Evolutionary conservation across 2,113 vertebrate species (phyloP).

Genomic region (Corydoras maculifer): DNA sequence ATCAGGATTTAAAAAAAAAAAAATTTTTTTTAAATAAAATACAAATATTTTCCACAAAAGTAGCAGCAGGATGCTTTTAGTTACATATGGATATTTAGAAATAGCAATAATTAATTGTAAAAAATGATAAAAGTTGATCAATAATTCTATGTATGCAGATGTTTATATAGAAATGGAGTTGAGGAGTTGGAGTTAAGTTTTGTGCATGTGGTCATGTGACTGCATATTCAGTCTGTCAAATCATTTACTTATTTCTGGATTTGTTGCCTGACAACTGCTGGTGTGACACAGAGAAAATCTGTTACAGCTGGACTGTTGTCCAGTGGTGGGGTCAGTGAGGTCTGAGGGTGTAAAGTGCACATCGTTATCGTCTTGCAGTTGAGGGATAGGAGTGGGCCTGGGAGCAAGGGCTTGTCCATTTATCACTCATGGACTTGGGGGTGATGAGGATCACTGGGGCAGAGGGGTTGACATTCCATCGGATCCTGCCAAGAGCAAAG

Average conservation of each 20-base stretch:
- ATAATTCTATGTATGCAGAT: no score
- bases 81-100: no score
- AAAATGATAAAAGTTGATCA: no score
- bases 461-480: conserved; percentile 12
- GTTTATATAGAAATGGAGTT: no score
- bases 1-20: no score
- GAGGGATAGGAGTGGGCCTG: not conserved
- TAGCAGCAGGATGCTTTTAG: no score
- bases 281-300: not conserved
- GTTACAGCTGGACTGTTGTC: not conserved
- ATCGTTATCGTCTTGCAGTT: conserved; percentile 9
- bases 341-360: conserved; percentile 21
- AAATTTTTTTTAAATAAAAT: no score
- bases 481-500: conserved; percentile 26
- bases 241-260: not conserved
- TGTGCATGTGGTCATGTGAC: no score
- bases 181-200: no score
- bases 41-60: no score
- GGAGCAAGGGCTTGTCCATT: not conserved
- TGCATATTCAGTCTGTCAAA: no score
- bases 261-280: not conserved
- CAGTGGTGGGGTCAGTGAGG: conserved; percentile 17
- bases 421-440: not conserved
- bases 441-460: not conserved
- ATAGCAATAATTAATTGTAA: no score